Base-by-base conservation (phyloP, 2,888 invertebrate species). In the Brenthis ino region DNA sequence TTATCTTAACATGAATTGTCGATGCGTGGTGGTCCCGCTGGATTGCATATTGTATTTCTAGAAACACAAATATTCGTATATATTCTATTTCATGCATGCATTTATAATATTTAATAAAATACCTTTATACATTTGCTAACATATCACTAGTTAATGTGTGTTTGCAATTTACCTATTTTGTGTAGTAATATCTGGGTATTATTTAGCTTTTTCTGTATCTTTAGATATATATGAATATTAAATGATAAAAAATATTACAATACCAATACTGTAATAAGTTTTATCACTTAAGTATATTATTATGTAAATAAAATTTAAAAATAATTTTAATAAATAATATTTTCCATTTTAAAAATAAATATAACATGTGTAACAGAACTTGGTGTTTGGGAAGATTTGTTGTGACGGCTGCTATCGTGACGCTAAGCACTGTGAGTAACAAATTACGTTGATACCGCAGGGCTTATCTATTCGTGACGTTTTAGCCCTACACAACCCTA, bases 391-490 rank as follows among this genome's bases (percentile, higher is more conserved):
- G 60, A 68, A 71, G 75, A 72, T 77, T 76, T 75, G 72, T 74
- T 69, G 69, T 65, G 70, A 60, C 43, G 68, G 66, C 65, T 57
- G 70, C 70, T 75, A 71, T 72, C 71, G 65, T 58, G 67, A 65
- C 75, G 67, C 65, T 72, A 72, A 74, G 74, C 75, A 73, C 83
- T 82, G 80, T 82, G 81, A 81, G 82, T 84, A 82, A 86, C 85
- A 85, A 86, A 87, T 86, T 83, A 82, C 79, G 81, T 78, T 81
- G 82, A 75, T 76, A 67, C 74, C 72, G 67, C 68, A 71, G 74
- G 74, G 76, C 67, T 71, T 69, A 76, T 77, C 76, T 77, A 72
- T 69, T 55, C 70, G 37, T 65, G 65, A 68, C 67, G 64, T 51
- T 64, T 67, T 56, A 55, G 56, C 61, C 61, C 56, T 67, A 56